Base-by-base conservation (phyloP, 2,888 invertebrate genomes). In the Amphipyra berbera region DNA sequence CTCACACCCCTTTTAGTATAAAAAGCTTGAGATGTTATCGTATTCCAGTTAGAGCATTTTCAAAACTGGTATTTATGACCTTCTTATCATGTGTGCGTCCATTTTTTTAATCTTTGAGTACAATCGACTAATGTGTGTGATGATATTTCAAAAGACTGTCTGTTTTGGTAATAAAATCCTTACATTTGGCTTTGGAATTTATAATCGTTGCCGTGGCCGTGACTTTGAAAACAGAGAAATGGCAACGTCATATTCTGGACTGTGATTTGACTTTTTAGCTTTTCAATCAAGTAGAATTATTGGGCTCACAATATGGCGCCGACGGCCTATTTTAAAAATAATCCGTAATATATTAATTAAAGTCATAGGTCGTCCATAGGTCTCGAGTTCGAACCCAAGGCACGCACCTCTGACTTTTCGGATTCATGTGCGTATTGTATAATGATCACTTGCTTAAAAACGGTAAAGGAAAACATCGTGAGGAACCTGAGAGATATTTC, bases 1-100 rank as follows among this genome's bases (percentile, higher is more conserved):
- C 84, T 84, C 78, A 81, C 88, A 90, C 90, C 90, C 90, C 87
- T 88, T 91, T 85, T 74, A 82, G 64, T 78, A 79, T 83, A 87
- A 88, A 79, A 89, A 88, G 84, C 78, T 86, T 83, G 81, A 86
- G 86, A 88, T 89, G 62, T 83, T 84, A 88, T 86, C 88, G 76
- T 82, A 78, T 85, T 86, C 85, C 79, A 86, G 87, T 86, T 86
- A 88, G 86, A 88, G 73, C 81, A 76, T 81, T 88, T 87, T 84
- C 78, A 85, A 82, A 87, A 84, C 82, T 82, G 79, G 87, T 86
- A 87, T 89, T 89, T 89, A 91, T 84, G 86, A 85, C 81, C 79
- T 82, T 84, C 78, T 88, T 90, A 89, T 87, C 89, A 84, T 83
- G 64, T 76, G 68, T 57, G 68, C 68, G 70, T 70, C 73, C 78